Evolutionary conservation across 1,140 invertebrate genomes (phyloP), one percentile per base, ranked within the genome.

Genomic region (Cecropterus lyciades): DNA sequence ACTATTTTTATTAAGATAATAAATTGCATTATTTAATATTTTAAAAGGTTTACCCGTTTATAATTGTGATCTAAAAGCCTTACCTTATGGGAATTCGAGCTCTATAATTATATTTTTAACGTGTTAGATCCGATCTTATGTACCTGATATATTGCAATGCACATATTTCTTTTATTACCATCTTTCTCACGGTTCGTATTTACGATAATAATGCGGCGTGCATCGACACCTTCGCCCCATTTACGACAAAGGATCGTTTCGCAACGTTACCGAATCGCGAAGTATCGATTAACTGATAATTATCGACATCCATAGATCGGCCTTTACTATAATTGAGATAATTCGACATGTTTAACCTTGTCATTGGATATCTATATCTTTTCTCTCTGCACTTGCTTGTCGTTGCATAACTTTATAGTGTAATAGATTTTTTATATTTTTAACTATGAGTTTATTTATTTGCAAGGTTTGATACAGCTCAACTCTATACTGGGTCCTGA

Each of bases 271-370:
- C 52, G 16, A n/a, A n/a, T n/a, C n/a, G n/a, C n/a, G n/a, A n/a
- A n/a, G n/a, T 55, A 55, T 55, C 37, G 52, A 55, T 55, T 40
- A 20, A 55, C 1, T 11, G 52, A 55, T 55, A 55, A 55, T 55
- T 40, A 20, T 55, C 52, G 52, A 55, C 52, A 8, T 42, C 52
- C 33, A 30, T 13, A 4, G 52, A 55, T 55, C 14, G 33, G 30
- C 33, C 52, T 55, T n/a, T 40, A 5, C 37, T 40, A 8, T 20
- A 37, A 53, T 53, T 53, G 17, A 53, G 51, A 33, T 53, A 37
- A 33, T 53, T 17, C 14, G 30, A 40, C 42, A 40, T 27, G 52
- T 17, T 20, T 55, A n/a, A 20, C 52, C 52, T 55, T 51, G 48
- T 55, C 52, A 20, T 42, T 42, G 9, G 15, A 40, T 55, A 40